Evolutionary conservation across 2,797 vertebrate genomes (phyloP).

Genomic region (Phoebastria nigripes): DNA sequence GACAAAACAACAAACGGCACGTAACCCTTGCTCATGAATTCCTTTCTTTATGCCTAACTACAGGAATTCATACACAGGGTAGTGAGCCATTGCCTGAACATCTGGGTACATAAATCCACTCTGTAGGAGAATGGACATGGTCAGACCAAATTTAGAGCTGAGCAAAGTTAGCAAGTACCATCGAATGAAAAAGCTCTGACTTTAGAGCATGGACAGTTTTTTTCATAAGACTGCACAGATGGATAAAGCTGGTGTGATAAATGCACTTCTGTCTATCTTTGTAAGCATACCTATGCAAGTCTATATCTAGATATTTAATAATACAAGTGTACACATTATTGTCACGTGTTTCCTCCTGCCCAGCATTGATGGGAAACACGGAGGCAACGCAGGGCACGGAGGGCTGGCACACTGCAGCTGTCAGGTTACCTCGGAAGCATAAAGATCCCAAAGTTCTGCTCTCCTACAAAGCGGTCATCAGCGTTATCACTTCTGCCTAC

Average conservation of each 20-base stretch:
- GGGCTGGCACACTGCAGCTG: background rate
- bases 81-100: background rate
- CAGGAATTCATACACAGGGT: background rate
- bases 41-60: background rate
- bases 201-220: background rate
- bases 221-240: background rate
- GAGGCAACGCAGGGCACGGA: background rate
- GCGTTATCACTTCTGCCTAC: background rate
- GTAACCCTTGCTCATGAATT: background rate
- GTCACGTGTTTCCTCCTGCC: background rate
- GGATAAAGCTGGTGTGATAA: background rate
- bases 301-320: background rate
- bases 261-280: background rate
- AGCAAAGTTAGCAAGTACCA: fast-evolving
- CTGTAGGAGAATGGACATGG: background rate
- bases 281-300: background rate
- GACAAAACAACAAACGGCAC: fast-evolving
- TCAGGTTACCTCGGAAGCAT: background rate
- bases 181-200: background rate
- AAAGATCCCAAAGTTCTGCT: background rate
- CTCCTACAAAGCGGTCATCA: background rate
- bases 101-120: background rate
- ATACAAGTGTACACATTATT: background rate
- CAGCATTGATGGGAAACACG: background rate
- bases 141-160: background rate